Evolutionary conservation across 2,113 vertebrate species (phyloP), one percentile per base, ranked within the genome.

Genomic region (Sander vitreus): DNA sequence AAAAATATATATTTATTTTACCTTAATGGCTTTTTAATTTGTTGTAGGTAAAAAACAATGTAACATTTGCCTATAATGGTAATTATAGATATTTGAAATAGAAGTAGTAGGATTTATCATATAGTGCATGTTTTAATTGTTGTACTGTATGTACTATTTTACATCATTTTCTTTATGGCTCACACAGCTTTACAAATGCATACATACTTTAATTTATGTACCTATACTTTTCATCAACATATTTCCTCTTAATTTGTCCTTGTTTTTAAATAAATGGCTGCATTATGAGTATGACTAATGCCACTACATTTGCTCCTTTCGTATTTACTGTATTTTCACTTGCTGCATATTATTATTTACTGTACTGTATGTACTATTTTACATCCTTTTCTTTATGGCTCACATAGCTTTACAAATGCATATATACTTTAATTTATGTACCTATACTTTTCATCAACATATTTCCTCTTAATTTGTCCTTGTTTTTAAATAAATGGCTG

Each of bases 251-350:
- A 10, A 9, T 48, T 54, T 5, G 5, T 50, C 39, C 27, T 53
- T 53, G 11, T 69, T 47, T 57, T 57, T 7, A 57, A 33, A 57
- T 51, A 12, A 30, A 53, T 67, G 14, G 36, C 55, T 64, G n/a
- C 27, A 43, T 68, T 18, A 57, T 81, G 60, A 73, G 30, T 60
- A 73, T 77, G 60, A 73, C 43, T 66, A 73, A 73, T 19, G 76
- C 33, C 14, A 33, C n/a, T 48, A 60, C 18, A 48, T 59, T 58
- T 39, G 11, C 30, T 47, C 13, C 23, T 78, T 33, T 33, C 1
- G 14, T 68, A 63, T 77, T 58, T 68, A 25, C 27, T 66, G 54
- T 55, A 43, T 69, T 78, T 81, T 58, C 14, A 15, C 13, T 64
- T 59, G 21, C 25, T 72, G 58, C 48, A 8, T 66, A n/a, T 51